Percentiles rank a stretch among this genome's conserved stretches.
These are phyloP conservation scores for Proctacanthus coquilletti DNA, from an alignment of 1,140 invertebrate species.

Conservation along the genomic window DNA sequence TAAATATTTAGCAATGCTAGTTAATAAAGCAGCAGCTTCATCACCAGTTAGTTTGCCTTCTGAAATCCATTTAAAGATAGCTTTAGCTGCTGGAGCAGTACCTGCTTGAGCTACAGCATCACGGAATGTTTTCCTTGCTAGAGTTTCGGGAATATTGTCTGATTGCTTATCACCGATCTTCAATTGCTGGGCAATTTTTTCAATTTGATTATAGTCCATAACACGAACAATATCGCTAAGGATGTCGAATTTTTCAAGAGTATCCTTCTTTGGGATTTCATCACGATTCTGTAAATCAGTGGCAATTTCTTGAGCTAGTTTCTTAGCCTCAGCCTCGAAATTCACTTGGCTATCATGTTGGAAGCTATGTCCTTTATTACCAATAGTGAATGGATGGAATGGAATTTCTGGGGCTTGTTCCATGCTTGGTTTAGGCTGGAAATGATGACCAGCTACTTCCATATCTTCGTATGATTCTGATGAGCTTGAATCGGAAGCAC, in stretches of 20 bases:
- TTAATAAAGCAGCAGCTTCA: conserved; percentile 39
- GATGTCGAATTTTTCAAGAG: conserved; percentile 43
- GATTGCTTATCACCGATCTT: not conserved
- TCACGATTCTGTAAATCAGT: conserved; percentile 38
- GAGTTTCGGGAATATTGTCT: conserved; percentile 19
- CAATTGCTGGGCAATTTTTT: conserved; percentile 21
- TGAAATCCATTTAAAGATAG: conserved; percentile 42
- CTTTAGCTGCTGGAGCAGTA: conserved; percentile 44
- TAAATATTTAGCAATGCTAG: conserved; percentile 32
- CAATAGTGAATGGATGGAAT: conserved; percentile 34
- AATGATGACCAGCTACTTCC: conserved; percentile 2
- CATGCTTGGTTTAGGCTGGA: conserved; percentile 30
- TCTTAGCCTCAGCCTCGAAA: conserved; percentile 27
- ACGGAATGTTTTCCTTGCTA: conserved; percentile 20
- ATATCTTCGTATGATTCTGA: not conserved
- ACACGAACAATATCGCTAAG: conserved; percentile 38
- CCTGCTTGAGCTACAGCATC: conserved; percentile 47
- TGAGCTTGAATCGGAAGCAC: not conserved
- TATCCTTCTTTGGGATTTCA: conserved; percentile 36
- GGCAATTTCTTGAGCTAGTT: conserved; percentile 37
- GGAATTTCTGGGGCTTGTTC: conserved; percentile 31
- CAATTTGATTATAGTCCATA: conserved; percentile 40
- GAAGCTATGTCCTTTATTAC: conserved; percentile 33
- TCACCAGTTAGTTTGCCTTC: conserved; percentile 33
- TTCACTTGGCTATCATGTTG: conserved; percentile 18